Evolutionary conservation across 1,140 invertebrate genomes (phyloP), one percentile per base, ranked within the genome.

Genomic region (Oppia nitens): DNA sequence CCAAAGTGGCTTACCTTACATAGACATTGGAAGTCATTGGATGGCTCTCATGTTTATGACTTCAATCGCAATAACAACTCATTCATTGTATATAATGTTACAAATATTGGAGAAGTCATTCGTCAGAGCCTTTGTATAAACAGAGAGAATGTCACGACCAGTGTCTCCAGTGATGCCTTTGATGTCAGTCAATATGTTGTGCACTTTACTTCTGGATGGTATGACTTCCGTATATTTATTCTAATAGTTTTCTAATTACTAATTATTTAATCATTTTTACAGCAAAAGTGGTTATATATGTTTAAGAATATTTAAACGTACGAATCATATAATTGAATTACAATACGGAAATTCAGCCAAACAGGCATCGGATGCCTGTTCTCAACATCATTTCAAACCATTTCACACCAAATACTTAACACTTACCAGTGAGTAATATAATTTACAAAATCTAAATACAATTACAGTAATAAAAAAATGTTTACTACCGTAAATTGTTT

Each of bases 351-450:
- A 64, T 53, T 55, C 45, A 14, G 48, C 65, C 3, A 55, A 62
- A 3, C 48, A 58, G 1, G 27, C 57, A 2, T 29, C 53, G 20
- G 66, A 68, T 23, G 66, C 66, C 17, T 68, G 66, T 60, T 53
- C 60, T 25, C 48, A 47, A 23, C 53, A 60, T 47, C 56, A 65
- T 47, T 66, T 64, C 26, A 64, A 66, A 47, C 32, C 32, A 6
- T 49, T 55, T 45, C 58, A 57, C 20, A 53, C 64, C 0, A 60
- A 63, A 32, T 66, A 60, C 52, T 62, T 64, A 1, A 68, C 66
- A 1, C 60, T 68, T 20, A 64, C 66, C 20, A 66, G 66, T 68
- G 64, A 63, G 65, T 60, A n/a, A n/a, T n/a, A n/a, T n/a, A n/a
- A n/a, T n/a, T n/a, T n/a, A n/a, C n/a, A n/a, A n/a, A n/a, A n/a